Evolutionary conservation across 2,113 vertebrate species (phyloP).

Genomic region (Sarotherodon lohbergeri): DNA sequence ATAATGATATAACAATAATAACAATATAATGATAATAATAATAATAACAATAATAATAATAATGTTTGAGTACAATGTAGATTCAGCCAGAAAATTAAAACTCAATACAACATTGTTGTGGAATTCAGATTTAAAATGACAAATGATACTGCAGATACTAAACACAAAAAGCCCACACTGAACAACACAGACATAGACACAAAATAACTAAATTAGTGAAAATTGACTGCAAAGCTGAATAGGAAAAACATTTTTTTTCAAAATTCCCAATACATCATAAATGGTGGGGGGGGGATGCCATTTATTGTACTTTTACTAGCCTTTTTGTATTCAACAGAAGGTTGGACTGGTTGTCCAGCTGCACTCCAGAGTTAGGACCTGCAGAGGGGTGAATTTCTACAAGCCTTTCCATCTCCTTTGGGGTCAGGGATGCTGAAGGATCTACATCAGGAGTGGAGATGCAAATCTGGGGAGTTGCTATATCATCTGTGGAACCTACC

Average conservation of each 20-base stretch:
- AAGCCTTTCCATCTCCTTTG: conserved; percentile 57
- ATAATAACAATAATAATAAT: neutral
- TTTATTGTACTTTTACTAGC: conserved; percentile 96
- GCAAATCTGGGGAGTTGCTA: conserved; percentile 54
- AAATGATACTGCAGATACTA: neutral
- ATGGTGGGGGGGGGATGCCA: conserved; percentile 76
- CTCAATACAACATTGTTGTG: conserved; percentile 3
- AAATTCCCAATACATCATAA: conserved; percentile 80
- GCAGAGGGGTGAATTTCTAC: conserved; percentile 61
- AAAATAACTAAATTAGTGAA: neutral
- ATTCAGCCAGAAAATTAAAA: neutral
- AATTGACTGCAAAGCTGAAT: conserved; percentile 55
- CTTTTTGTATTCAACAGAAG: conserved; percentile 83
- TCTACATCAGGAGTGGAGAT: conserved; percentile 58
- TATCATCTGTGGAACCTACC: conserved; percentile 56
- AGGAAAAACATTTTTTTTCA: conserved; percentile 4
- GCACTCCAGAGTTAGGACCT: conserved; percentile 57
- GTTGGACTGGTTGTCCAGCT: conserved; percentile 67
- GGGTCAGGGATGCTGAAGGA: conserved; percentile 56
- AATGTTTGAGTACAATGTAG: neutral
- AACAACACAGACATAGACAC: neutral
- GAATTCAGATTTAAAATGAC: conserved; percentile 33
- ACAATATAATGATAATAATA: neutral
- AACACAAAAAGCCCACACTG: neutral
- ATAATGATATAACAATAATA: neutral